Evolutionary conservation across 2,888 invertebrate species (phyloP).

Genomic region (Epinotia brunnichana): DNA sequence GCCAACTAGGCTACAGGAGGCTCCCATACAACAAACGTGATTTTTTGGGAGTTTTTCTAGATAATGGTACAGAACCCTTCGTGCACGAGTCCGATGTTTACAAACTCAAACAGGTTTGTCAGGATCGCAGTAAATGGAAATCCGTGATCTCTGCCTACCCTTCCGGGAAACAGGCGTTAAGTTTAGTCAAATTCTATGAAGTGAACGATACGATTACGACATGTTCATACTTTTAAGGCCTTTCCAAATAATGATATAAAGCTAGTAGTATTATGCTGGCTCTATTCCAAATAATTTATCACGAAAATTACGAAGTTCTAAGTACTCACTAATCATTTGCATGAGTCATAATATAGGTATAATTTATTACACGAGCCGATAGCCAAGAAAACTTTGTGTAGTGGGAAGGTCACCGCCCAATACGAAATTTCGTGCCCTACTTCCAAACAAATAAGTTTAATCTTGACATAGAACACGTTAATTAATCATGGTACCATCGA

Average conservation of each 20-base stretch:
- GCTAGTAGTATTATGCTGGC: background rate
- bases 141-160: background rate
- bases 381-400: conserved; percentile 5
- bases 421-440: conserved; percentile 35
- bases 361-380: background rate
- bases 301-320: background rate
- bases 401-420: conserved; percentile 3
- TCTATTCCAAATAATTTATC: background rate
- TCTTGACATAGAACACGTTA: conserved; percentile 25
- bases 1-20: too few relatives aligned
- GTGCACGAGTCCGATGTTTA: too few relatives aligned
- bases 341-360: background rate
- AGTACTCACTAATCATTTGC: background rate
- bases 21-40: too few relatives aligned
- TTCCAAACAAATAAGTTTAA: conserved; percentile 14
- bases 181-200: background rate
- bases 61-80: too few relatives aligned
- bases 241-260: background rate
- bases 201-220: background rate
- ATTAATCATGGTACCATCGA: conserved; percentile 40
- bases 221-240: background rate
- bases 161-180: background rate
- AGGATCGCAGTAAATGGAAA: too few relatives aligned
- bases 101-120: too few relatives aligned
- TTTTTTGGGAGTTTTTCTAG: too few relatives aligned